Base-by-base conservation (phyloP, 2,797 vertebrate genomes). In the Numenius phaeopus region DNA sequence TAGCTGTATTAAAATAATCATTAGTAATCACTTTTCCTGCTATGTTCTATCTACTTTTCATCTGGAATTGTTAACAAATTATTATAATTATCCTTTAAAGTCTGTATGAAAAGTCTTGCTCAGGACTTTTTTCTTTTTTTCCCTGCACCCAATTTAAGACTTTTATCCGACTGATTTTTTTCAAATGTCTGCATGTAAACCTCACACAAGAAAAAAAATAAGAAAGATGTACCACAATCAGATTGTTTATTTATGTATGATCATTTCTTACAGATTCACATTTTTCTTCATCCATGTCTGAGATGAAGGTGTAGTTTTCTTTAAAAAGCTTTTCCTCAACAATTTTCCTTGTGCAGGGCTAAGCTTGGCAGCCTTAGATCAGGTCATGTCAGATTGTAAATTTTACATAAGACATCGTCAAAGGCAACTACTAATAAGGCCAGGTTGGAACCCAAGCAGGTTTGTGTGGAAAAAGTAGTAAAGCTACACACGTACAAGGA, bases 171-270 rank as follows among this genome's bases (percentile, higher is more conserved):
- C 22, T 55, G 15, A 46, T 80, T 93, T 90, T 95, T 95, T 93
- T 83, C 72, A 93, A 81, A 86, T 86, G 77, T 55, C 80, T 81
- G 76, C 73, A 83, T 64, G 46, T 70, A 91, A 86, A 93, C 57
- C 22, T 86, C n/a, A 19, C 17, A 58, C 12, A 40, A 14, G 50
- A 50, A 79, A 89, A 89, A 80, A 91, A 80, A 42, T 2, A 46
- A 69, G 64, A n/a, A 69, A 82, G 0, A 89, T 47, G 34, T 42
- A 73, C 39, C 55, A 58, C 11, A 32, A 67, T 81, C 64, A 59
- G 52, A 87, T 22, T 46, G 14, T 39, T 71, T 77, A 42, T 52
- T 83, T 82, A 85, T n/a, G 47, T 29, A 73, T 37, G 18, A 55
- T 14, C 0, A 58, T 71, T 77, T 95, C n/a, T 52, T 73, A 78